phyloP scores from a whole-genome alignment of 1,140 invertebrate species.

The Arctopsyche grandis region DNA sequence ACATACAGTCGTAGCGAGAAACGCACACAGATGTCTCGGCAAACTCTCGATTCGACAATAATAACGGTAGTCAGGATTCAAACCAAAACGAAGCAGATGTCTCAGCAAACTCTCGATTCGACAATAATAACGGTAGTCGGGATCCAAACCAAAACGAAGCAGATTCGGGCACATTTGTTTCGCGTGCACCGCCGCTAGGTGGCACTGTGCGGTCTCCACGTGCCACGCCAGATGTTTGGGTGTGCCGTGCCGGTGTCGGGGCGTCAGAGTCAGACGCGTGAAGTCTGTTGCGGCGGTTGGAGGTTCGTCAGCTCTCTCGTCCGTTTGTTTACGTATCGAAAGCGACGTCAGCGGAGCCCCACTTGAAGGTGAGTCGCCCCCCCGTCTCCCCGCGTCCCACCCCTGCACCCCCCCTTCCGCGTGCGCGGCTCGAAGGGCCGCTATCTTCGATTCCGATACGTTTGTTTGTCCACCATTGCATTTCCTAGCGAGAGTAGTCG shows the following conservation, averaged over 20 bases:
- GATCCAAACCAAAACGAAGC: too few species aligned
- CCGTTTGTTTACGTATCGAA: conserved; percentile 11
- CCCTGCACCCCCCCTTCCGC: background rate
- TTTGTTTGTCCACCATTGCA: too few species aligned
- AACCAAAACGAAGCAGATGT: too few species aligned
- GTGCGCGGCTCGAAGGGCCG: too few species aligned
- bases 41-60: too few species aligned
- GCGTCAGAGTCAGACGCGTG: background rate
- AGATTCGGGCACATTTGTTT: background rate
- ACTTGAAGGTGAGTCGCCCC: background rate
- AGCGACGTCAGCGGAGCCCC: background rate
- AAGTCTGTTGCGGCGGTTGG: background rate
- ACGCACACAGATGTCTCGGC: too few species aligned
- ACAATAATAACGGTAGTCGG: too few species aligned
- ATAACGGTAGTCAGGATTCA: too few species aligned
- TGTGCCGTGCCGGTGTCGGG: background rate
- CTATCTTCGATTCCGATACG: too few species aligned
- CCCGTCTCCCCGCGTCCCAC: too few species aligned
- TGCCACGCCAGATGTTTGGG: conserved; percentile 5
- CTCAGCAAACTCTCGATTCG: too few species aligned
- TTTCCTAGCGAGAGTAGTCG: background rate
- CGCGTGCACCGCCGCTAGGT: background rate
- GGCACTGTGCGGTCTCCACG: background rate
- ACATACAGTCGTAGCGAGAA: too few species aligned
- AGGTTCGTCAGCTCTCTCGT: background rate